Evolutionary conservation across 2,888 invertebrate species (phyloP).

Genomic region (Temnothorax unifasciatus): DNA sequence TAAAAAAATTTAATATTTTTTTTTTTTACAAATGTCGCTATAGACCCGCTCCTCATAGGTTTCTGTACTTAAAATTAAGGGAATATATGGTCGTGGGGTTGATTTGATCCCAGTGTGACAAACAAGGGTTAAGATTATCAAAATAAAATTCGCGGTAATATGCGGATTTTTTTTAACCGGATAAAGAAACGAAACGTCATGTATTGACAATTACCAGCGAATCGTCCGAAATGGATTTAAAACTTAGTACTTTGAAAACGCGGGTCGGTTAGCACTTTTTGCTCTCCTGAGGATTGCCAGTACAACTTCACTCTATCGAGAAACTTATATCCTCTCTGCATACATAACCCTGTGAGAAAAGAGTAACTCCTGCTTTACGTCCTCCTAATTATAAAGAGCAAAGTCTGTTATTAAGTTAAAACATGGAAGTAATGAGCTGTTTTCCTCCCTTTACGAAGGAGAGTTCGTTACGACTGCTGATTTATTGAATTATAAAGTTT

Average conservation of each 20-base stretch:
- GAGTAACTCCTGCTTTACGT: conserved; percentile 62
- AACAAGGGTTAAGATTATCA: conserved; percentile 12
- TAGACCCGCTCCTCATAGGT: too few relatives aligned
- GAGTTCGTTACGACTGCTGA: conserved; percentile 59
- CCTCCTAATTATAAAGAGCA: conserved; percentile 64
- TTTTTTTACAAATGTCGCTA: too few relatives aligned
- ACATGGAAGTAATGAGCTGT: conserved; percentile 67
- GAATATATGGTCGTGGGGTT: too few relatives aligned
- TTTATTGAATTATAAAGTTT: conserved; percentile 51
- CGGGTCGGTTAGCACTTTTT: conserved; percentile 65
- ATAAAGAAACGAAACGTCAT: conserved; percentile 55
- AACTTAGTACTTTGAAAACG: conserved; percentile 67
- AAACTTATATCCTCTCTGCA: conserved; percentile 73
- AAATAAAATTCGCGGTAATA: not conserved
- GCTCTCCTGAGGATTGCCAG: conserved; percentile 63
- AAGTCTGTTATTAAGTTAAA: conserved; percentile 64
- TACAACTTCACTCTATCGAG: conserved; percentile 73
- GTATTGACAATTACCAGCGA: conserved; percentile 69
- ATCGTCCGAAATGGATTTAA: conserved; percentile 65
- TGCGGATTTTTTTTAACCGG: not conserved
- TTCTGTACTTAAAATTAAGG: too few relatives aligned
- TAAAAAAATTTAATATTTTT: too few relatives aligned
- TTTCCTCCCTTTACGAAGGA: conserved; percentile 58
- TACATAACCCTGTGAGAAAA: conserved; percentile 65
- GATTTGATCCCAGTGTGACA: too few relatives aligned